A percentile compares a stretch with the other conserved stretches of the same genome.
phyloP scores from a whole-genome alignment of 2,888 invertebrate genomes.

The Digitonthophagus gazella region DNA sequence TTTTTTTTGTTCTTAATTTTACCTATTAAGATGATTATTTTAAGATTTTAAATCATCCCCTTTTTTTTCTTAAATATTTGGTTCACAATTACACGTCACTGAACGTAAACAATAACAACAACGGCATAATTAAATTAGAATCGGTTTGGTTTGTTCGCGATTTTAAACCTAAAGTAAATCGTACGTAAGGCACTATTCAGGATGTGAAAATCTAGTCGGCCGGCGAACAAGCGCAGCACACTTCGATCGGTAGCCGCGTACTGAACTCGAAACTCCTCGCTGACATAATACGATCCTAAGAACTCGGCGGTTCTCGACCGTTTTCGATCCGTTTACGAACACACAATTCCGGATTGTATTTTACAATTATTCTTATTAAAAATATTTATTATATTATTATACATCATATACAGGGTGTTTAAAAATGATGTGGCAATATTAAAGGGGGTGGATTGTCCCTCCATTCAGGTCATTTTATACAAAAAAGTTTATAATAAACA shows the following conservation, averaged over 20 bases:
- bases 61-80: background rate
- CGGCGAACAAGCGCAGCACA: background rate
- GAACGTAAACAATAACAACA: background rate
- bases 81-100: background rate
- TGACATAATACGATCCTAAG: background rate
- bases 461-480: too few relatives aligned
- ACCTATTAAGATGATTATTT: too few relatives aligned
- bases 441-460: too few relatives aligned
- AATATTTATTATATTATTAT: too few relatives aligned
- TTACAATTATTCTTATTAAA: too few relatives aligned
- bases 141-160: background rate
- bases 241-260: background rate
- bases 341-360: background rate
- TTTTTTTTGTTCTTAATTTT: background rate
- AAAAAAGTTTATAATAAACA: too few relatives aligned
- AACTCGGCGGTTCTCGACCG: background rate
- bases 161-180: background rate
- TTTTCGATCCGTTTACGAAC: background rate
- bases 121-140: background rate
- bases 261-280: background rate
- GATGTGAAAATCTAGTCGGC: background rate
- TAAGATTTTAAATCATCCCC: too few relatives aligned
- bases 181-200: background rate
- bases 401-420: too few relatives aligned
- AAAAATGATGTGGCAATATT: too few relatives aligned